phyloP scores from a whole-genome alignment of 2,888 invertebrate species.

The Phasia obesa region DNA sequence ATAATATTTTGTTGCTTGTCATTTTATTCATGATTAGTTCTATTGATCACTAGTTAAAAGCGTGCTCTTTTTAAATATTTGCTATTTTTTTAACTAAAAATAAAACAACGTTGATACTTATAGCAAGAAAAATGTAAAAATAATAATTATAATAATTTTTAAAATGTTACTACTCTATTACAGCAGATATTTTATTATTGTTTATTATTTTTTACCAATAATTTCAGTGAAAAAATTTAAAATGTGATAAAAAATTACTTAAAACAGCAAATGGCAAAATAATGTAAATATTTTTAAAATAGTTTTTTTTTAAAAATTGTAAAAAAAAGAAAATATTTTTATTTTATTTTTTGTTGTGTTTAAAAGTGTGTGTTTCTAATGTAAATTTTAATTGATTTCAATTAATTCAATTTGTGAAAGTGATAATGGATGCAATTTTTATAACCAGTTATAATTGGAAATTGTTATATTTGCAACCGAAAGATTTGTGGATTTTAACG shows the following conservation, averaged over 20 bases:
- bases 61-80: constrained; percentile 61
- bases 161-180: neutral
- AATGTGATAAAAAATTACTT: neutral
- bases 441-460: constrained; percentile 76
- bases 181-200: neutral
- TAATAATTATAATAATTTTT: constrained; percentile 8
- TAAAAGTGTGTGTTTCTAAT: constrained; percentile 1
- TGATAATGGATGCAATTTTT: constrained; percentile 76
- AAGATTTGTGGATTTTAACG: constrained; percentile 79
- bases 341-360: neutral
- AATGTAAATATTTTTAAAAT: constrained; percentile 6
- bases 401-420: constrained; percentile 31
- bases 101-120: neutral
- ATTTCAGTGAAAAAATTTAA: constrained; percentile 8
- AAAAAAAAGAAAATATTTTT: constrained; percentile 1
- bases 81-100: constrained; percentile 4
- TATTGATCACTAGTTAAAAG: constrained; percentile 67
- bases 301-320: too few species aligned
- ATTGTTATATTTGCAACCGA: constrained; percentile 79
- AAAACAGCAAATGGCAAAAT: constrained; percentile 8
- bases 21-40: constrained; percentile 49
- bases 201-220: neutral
- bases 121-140: neutral
- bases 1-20: constrained; percentile 33
- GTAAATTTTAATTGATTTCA: constrained; percentile 30